phyloP scores from a whole-genome alignment of 2,888 invertebrate species.

The Latheticus oryzae region DNA sequence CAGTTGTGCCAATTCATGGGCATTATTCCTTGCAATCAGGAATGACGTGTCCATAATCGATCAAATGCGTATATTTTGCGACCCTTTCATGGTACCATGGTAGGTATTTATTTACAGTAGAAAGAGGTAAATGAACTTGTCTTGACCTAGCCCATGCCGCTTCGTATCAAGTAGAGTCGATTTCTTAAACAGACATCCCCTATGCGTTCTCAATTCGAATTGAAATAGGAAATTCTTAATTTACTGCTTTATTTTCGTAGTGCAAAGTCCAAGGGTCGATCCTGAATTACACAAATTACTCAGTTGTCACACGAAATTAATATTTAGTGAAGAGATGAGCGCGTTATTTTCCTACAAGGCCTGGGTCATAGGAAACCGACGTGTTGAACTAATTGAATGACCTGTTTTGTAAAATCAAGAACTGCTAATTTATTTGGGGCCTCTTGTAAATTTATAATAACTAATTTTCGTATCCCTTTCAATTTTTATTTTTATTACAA shows the following conservation, averaged over 20 bases:
- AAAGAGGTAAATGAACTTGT: slow-evolving; percentile 38
- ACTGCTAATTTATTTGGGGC: too few species aligned
- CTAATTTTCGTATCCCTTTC: too few species aligned
- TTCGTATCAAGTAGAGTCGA: too few species aligned
- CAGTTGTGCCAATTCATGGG: too few species aligned
- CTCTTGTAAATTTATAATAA: too few species aligned
- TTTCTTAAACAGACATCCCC: too few species aligned
- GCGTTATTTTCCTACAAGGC: slow-evolving; percentile 30
- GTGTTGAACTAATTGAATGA: slow-evolving; percentile 18
- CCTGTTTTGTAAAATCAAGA: slow-evolving; percentile 15
- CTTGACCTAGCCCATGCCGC: slow-evolving; percentile 32
- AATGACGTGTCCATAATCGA: slow-evolving; percentile 33
- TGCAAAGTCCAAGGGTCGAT: slow-evolving; percentile 52
- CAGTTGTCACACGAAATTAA: slow-evolving; percentile 39
- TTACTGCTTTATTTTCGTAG: slow-evolving; percentile 45
- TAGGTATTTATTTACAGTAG: slow-evolving; percentile 19
- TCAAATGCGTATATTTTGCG: slow-evolving; percentile 6
- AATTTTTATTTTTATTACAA: too few species aligned
- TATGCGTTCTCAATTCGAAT: slow-evolving; percentile 18
- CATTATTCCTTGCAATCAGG: too few species aligned
- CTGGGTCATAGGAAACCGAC: slow-evolving; percentile 20
- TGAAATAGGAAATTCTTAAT: slow-evolving; percentile 52
- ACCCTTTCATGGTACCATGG: too few species aligned
- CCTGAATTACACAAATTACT: slow-evolving; percentile 44
- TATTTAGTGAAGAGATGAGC: slow-evolving; percentile 33